Evolutionary conservation across 2,888 invertebrate species (phyloP), one percentile per base, ranked within the genome.

Genomic region (Tiliacea citrago): DNA sequence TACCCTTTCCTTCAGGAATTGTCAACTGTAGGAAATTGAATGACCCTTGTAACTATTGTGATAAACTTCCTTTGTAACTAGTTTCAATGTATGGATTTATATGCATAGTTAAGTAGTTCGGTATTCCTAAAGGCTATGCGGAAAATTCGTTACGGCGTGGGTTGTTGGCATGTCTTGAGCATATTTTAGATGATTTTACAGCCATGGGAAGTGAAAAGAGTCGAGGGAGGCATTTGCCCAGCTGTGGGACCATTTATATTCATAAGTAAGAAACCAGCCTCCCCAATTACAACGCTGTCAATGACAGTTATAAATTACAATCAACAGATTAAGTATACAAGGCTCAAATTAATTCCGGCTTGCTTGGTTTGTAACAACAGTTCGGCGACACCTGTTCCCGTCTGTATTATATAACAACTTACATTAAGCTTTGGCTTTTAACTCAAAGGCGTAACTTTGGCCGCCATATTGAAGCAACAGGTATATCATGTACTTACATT

Each of bases 381-480:
- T 86, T 86, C 70, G 79, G 79, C 73, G 85, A 89, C 92, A 92
- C 92, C 92, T 92, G 92, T 84, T 88, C 85, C 77, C 77, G 49
- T 74, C 71, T 76, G 85, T 85, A 88, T 90, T 88, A 90, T 84
- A 85, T 88, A 86, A 88, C 86, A 86, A 87, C 82, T 85, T 86
- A 86, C 83, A 79, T n/a, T 87, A 88, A 89, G 86, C 87, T 86
- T 88, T 86, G 84, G 90, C 90, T 91, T 90, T 91, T 86, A 90
- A 87, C 89, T 88, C 85, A 82, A 86, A 86, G 83, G 83, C 83
- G 81, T 82, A 89, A 89, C 89, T 89, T 88, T 79, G 85, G 75
- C 79, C 69, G 80, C 78, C 81, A 83, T 77, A 75, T 83, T 85
- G 82, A 62, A 82, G 88, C 88, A 87, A 90, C 90, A 90, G 88